A percentile compares a stretch with the other conserved stretches of the same genome.
Evolutionary conservation across 2,888 invertebrate species (phyloP).

Genomic region (Microctonus hyperodae): DNA sequence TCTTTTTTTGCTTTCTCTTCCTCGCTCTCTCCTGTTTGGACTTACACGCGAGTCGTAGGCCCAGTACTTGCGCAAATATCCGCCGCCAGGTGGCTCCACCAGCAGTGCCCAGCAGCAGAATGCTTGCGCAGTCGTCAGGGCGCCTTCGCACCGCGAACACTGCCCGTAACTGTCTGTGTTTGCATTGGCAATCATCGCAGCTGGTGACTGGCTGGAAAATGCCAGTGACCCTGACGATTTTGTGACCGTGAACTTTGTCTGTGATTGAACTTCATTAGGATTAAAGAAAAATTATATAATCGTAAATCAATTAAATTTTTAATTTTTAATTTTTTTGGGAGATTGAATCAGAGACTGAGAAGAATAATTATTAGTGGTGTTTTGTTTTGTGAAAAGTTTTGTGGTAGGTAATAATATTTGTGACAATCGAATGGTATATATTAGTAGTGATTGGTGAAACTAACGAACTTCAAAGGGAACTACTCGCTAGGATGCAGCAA

Average conservation of each 20-base stretch:
- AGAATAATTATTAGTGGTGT: not conserved
- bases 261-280: conserved; percentile 19
- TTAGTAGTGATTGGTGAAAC: conserved; percentile 21
- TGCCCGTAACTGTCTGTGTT: conserved; percentile 50
- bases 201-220: conserved; percentile 14
- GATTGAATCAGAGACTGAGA: conserved; percentile 3
- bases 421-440: conserved; percentile 19
- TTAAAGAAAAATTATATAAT: conserved; percentile 15
- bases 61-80: conserved; percentile 43
- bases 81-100: conserved; percentile 70
- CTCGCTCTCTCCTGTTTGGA: conserved; percentile 16
- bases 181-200: conserved; percentile 34
- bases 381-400: not conserved
- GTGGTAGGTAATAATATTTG: not conserved
- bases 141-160: conserved; percentile 71
- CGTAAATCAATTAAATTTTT: not conserved
- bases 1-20: conserved; percentile 13
- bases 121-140: conserved; percentile 71
- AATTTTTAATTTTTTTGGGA: not conserved
- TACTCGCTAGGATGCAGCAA: conserved; percentile 45
- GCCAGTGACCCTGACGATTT: conserved; percentile 16
- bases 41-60: conserved; percentile 39
- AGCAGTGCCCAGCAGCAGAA: conserved; percentile 69
- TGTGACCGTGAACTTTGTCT: conserved; percentile 24
- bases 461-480: not conserved